These are phyloP conservation scores for Dicyrtoma fusca DNA, from an alignment of 2,888 invertebrate species.

Conservation along the genomic window DNA sequence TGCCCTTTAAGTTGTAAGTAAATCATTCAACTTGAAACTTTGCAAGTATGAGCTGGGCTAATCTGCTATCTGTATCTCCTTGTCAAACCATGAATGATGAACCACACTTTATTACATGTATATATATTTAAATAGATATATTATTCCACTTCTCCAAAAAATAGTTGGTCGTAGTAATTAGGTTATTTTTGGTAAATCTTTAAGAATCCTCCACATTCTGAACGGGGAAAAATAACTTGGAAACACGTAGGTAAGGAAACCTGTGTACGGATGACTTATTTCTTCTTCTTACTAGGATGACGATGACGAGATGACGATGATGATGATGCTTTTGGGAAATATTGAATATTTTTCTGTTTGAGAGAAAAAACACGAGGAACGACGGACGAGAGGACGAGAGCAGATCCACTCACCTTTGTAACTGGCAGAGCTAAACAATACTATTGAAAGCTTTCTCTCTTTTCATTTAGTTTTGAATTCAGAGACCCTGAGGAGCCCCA, in stretches of 20 bases:
- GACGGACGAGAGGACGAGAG: slow-evolving; percentile 39
- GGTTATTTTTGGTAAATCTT: background rate
- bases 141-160: background rate
- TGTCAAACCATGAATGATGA: background rate
- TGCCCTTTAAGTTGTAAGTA: no score
- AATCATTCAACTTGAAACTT: no score
- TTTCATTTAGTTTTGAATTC: slow-evolving; percentile 31
- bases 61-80: background rate
- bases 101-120: background rate
- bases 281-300: no score
- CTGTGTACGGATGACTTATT: no score
- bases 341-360: slow-evolving; percentile 6
- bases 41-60: background rate
- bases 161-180: no score
- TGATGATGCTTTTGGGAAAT: background rate
- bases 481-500: slow-evolving; percentile 43
- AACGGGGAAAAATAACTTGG: slow-evolving; percentile 2
- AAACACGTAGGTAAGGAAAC: no score
- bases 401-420: slow-evolving; percentile 49
- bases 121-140: no score
- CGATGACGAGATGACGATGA: no score
- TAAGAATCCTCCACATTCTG: background rate
- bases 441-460: slow-evolving; percentile 46
- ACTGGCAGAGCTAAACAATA: slow-evolving; percentile 49
- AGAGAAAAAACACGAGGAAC: slow-evolving; percentile 37